A percentile compares a stretch with the other conserved stretches of the same genome.
Conservation (phyloP, 2,113 vertebrate genomes). For the Anthoscopus minutus region DNA sequence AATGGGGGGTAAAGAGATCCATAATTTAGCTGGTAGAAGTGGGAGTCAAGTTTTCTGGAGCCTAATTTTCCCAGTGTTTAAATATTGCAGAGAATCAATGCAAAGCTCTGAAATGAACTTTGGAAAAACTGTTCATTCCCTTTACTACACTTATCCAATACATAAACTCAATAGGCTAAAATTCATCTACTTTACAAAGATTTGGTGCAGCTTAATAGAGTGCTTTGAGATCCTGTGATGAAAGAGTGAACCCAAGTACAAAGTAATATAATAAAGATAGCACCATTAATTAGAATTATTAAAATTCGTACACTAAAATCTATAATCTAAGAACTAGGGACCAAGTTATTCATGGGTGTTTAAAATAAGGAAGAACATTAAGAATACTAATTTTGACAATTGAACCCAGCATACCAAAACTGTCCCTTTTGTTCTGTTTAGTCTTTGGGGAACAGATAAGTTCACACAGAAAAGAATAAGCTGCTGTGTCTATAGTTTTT, state of each 20-base stretch:
- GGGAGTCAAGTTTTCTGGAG: conserved; percentile 17
- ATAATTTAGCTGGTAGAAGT: conserved; percentile 23
- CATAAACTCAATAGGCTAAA: neutral
- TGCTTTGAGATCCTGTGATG: conserved; percentile 18
- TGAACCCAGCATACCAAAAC: neutral
- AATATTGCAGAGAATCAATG: neutral
- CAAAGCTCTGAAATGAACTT: conserved; percentile 10
- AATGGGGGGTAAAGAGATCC: neutral
- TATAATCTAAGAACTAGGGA: conserved; percentile 8
- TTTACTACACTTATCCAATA: neutral
- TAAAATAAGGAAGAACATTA: neutral
- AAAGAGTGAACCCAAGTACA: conserved; percentile 9
- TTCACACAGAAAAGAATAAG: neutral
- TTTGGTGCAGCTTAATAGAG: neutral
- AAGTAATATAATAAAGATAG: conserved; percentile 5
- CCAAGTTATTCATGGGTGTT: neutral
- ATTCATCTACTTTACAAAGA: conserved; percentile 5
- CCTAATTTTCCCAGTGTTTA: conserved; percentile 2
- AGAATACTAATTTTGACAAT: conserved; percentile 8
- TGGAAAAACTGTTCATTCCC: neutral
- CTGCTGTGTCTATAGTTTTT: neutral
- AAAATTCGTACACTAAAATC: neutral
- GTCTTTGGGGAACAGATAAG: neutral
- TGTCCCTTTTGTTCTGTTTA: neutral
- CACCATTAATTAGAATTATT: conserved; percentile 10